Conservation (phyloP, 2,113 vertebrate genomes). For the Phalacrocorax brasilianus region DNA sequence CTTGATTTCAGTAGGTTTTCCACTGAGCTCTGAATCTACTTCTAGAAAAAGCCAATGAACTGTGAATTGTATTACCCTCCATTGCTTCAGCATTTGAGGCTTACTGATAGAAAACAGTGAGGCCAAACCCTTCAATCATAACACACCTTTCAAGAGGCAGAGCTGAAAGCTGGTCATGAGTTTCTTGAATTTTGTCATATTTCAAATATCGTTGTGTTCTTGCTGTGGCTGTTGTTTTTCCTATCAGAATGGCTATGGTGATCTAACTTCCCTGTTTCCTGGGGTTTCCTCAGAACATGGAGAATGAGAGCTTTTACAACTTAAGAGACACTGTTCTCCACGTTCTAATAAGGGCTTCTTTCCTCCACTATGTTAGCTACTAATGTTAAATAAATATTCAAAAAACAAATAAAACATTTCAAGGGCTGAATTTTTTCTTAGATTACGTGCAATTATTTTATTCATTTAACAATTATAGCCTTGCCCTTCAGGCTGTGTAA, state of each 20-base stretch:
- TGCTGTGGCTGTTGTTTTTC: neutral
- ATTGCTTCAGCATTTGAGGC: neutral
- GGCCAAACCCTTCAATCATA: neutral
- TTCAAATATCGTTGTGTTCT: neutral
- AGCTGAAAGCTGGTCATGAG: neutral
- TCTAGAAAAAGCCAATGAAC: neutral
- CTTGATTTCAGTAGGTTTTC: neutral
- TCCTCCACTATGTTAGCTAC: neutral
- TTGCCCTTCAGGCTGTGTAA: neutral
- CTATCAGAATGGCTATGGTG: neutral
- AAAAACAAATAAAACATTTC: neutral
- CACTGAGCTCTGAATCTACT: neutral
- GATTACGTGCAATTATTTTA: conserved; percentile 7
- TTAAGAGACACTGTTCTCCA: neutral
- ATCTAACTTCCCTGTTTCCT: neutral
- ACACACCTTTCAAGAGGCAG: neutral
- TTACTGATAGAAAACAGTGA: neutral
- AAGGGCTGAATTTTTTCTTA: neutral
- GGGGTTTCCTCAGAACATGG: neutral
- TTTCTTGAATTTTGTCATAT: neutral
- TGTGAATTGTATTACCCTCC: neutral
- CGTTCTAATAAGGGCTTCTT: neutral
- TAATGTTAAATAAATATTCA: neutral
- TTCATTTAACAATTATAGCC: neutral
- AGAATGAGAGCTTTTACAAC: neutral